Percentiles rank a stretch among this genome's conserved stretches.
phyloP scores from a whole-genome alignment of 2,113 vertebrate genomes.

The Periophthalmus modestus region DNA sequence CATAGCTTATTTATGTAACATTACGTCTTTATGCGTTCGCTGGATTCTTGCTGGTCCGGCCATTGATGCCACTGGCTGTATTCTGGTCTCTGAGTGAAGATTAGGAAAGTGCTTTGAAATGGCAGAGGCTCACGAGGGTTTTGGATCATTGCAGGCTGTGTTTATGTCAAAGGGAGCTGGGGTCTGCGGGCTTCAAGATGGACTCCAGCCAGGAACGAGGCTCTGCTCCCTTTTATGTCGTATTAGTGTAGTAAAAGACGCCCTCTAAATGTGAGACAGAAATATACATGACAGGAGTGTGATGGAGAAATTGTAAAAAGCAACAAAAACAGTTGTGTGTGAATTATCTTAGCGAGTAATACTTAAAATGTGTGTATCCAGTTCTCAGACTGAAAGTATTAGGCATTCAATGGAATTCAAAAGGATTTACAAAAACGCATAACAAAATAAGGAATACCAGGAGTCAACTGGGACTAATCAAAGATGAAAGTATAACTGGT shows the following conservation, averaged over 20 bases:
- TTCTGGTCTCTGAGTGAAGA: slow-evolving; percentile 5
- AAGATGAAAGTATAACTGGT: not conserved
- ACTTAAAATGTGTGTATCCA: no score
- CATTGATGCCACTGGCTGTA: not conserved
- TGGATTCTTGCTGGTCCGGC: not conserved
- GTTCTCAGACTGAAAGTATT: not conserved
- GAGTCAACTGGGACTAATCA: not conserved
- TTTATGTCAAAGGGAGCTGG: slow-evolving; percentile 4
- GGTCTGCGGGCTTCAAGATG: not conserved
- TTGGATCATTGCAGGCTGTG: slow-evolving; percentile 1
- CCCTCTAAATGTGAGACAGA: not conserved
- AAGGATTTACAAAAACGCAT: not conserved
- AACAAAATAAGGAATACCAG: not conserved
- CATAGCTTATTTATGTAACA: not conserved
- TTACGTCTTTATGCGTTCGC: not conserved
- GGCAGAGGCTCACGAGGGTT: slow-evolving; percentile 1
- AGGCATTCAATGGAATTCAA: not conserved
- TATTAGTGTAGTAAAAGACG: not conserved
- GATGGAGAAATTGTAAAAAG: not conserved
- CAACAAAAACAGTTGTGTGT: not conserved
- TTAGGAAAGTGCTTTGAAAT: slow-evolving; percentile 6
- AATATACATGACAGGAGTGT: not conserved
- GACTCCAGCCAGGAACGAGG: not conserved
- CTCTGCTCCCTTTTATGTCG: slow-evolving; percentile 1
- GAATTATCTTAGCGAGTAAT: not conserved